Base-by-base conservation (phyloP, 2,113 vertebrate species). In the Prietella phreatophila region DNA sequence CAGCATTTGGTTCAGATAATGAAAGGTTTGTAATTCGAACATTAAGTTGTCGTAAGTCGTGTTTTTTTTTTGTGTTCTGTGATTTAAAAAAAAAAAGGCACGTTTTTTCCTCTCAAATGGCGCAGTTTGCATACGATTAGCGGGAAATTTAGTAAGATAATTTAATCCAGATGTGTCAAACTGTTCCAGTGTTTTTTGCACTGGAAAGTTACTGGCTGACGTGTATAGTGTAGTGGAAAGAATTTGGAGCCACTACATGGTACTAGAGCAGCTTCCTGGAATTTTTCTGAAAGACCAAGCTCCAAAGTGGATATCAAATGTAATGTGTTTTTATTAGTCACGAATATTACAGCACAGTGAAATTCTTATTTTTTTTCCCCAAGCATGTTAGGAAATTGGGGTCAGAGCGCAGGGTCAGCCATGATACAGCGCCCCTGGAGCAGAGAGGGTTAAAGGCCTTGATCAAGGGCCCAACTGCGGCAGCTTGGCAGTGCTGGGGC, bases 1-100 rank as follows among this genome's bases (percentile, higher is more conserved):
- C 80, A 82, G 79, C 53, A 47, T 82, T 65, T 22, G 79, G 27
- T 82, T 27, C 65, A 73, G 47, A 82, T 71, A 71, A 82, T 82
- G 42, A 75, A 82, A 87, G 20, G 60, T 13, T 85, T 39, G 39
- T 78, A 58, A 36, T 63, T 73, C n/a, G 50, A 83, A 39, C 42
- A 78, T 53, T 53, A 78, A 14, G 42, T 47, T n/a, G 42, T 78
- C 39, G 13, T 27, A 47, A 27, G 73, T 47, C 0, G 13, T 53
- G 20, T 75, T 42, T 75, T 25, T 75, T 47, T 22, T 42, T 4
- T 15, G 1, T 27, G 39, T 39, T 47, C 39, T 47, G 22, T 47
- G 39, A 27, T 78, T n/a, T n/a, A n/a, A n/a, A n/a, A n/a, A 15
- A 25, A 2, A 53, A 53, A 7, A 8, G 42, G 1, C 42, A 50